Evolutionary conservation across 2,113 vertebrate species (phyloP).

Genomic region (Pseudorectes ferrugineus): DNA sequence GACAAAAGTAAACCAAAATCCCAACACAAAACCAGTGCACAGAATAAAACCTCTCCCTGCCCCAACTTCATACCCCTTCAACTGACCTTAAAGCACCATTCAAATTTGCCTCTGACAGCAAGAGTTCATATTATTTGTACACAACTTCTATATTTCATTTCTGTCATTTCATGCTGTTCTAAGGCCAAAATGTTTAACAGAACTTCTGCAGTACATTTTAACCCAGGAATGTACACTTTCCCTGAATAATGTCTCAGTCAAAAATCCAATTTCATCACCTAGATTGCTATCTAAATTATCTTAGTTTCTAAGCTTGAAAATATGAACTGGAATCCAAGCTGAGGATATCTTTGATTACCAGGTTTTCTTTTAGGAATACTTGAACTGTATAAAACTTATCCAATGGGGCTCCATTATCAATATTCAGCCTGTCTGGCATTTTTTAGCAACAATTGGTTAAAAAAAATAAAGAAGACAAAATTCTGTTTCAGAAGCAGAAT

Average conservation of each 20-base stretch:
- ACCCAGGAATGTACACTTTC: not conserved
- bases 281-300: not conserved
- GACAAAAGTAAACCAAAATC: not conserved
- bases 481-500: not conserved
- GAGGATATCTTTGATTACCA: not conserved
- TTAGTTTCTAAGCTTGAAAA: not conserved
- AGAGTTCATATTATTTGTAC: not conserved
- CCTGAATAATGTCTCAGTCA: not conserved
- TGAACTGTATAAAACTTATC: not conserved
- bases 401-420: not conserved
- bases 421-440: not conserved
- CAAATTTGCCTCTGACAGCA: not conserved
- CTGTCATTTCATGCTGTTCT: not conserved
- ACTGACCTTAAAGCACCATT: not conserved
- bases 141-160: not conserved
- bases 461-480: not conserved
- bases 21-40: not conserved
- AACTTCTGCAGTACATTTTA: not conserved
- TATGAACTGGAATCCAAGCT: not conserved
- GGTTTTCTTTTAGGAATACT: not conserved
- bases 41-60: not conserved
- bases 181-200: not conserved
- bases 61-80: not conserved
- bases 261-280: not conserved
- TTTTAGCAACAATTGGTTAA: not conserved